Base-by-base conservation (phyloP, 92 coral and sea anemone genomes). In the Chrysogorgia sp. region DNA sequence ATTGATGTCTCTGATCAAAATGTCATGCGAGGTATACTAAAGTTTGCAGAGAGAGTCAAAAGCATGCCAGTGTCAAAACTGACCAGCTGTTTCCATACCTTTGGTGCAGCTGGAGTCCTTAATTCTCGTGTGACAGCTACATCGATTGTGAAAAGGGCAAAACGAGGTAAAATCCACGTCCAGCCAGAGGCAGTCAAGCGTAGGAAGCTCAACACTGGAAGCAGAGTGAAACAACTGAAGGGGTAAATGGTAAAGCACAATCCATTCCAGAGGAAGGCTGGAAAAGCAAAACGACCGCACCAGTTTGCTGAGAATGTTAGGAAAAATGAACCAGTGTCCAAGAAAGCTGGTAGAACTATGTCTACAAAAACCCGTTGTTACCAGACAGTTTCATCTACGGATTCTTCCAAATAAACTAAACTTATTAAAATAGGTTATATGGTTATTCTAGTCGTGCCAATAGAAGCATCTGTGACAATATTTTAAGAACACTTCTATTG, bases 271-370 rank as follows among this genome's bases (percentile, higher is more conserved):
- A 22, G 0, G 1, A 22, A 20, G 12, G 75, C 75, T 17, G 58
- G 75, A 15, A 68, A 24, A 13, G 35, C 35, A 1, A 68, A 68
- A 67, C 56, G 56, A 41, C 56, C 32, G 21, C 75, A 67, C 56
- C 56, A 43, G 30, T 67, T 67, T 67, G 56, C 75, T 33, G 32
- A 67, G 32, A 67, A 67, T 43, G 75, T 37, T 43, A n/a, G 75
- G 6, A 2, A 43, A 1, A 67, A 67, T 67, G 75, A 67, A 23
- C 57, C 17, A n/a, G 32, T 67, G 34, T n/a, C 75, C 12, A 67
- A 67, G 75, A 67, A 67, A 41, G 75, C 75, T n/a, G 75, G 75
- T 32, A n/a, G 75, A 40, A 67, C 30, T 37, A 67, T 67, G 75
- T 14, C 53, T 21, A 67, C 75, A n/a, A 67, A 67, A 67, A 67